phyloP scores from a whole-genome alignment of 2,113 vertebrate genomes.

The Talpa occidentalis region DNA sequence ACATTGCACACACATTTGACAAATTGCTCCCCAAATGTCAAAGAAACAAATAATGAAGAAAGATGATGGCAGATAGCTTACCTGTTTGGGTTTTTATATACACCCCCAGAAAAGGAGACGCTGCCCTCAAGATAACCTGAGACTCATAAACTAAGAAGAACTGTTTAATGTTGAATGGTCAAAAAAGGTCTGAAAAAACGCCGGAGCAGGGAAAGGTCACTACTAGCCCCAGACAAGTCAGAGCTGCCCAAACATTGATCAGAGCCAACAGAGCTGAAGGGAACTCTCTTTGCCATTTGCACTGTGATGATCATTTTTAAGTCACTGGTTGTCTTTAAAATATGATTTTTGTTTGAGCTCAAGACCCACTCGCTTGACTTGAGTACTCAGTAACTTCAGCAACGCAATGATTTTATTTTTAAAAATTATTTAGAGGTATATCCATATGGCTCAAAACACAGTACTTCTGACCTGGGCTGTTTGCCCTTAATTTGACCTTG shows the following conservation, averaged over 20 bases:
- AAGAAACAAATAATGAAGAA: background rate
- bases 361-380: conserved; percentile 22
- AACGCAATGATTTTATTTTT: background rate
- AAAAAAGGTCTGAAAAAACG: conserved; percentile 59
- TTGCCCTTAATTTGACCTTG: conserved; percentile 78
- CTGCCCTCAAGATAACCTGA: conserved; percentile 61
- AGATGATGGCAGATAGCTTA: background rate
- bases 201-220: conserved; percentile 53
- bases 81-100: background rate
- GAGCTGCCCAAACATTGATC: background rate
- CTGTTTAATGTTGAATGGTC: conserved; percentile 16
- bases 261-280: background rate
- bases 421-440: conserved; percentile 34
- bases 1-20: background rate
- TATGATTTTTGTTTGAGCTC: background rate
- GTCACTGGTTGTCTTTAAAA: conserved; percentile 31
- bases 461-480: conserved; percentile 42
- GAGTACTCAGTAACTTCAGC: conserved; percentile 44
- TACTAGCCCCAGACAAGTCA: conserved; percentile 67
- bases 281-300: conserved; percentile 17
- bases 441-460: conserved; percentile 35
- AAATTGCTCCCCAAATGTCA: background rate
- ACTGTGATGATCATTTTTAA: conserved; percentile 44
- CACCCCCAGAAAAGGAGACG: background rate
- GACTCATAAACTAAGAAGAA: conserved; percentile 60